Evolutionary conservation across 2,113 vertebrate species (phyloP), one percentile per base, ranked within the genome.

Genomic region (Dicrurus megarhynchus): DNA sequence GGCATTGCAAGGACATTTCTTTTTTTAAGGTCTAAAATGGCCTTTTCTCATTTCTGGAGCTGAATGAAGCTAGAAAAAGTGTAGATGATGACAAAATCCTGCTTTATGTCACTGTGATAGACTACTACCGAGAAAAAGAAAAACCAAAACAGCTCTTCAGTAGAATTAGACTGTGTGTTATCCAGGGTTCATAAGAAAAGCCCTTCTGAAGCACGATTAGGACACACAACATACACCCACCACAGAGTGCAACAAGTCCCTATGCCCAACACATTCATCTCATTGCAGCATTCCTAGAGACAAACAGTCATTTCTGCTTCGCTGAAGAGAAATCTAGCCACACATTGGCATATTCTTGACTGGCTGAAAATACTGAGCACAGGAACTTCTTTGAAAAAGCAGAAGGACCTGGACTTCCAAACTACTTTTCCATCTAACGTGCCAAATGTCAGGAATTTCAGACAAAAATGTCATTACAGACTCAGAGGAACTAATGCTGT

Each of bases 151-250:
- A 76, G 8, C 6, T 7, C 32, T 39, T 84, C 41, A 33, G 44
- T 7, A 64, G 44, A 46, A 86, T 44, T 7, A 56, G 19, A 27
- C 0, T 16, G 2, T 9, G 15, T 26, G 6, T 55, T 49, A 59
- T 5, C 27, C 21, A 37, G 44, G 30, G 10, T n/a, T 65, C 33
- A 13, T 2, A 60, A 26, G 27, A 60, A 77, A 84, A 81, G 11
- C 13, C 19, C 24, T 60, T 84, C 50, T 49, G 41, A 59, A 76
- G 53, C 21, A 30, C 6, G 1, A 46, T 7, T 68, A 81, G 53
- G 35, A 76, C 18, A 59, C 28, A 9, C 0, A 2, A 71, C 10
- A 41, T 0, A n/a, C 2, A 4, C 18, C 13, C 24, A 65, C 18
- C 47, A 49, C 3, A 32, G 59, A 52, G 16, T 2, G 8, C 22